These are phyloP conservation scores for Solenopsis fugax DNA, from an alignment of 1,140 invertebrate genomes.

Conservation along the genomic window DNA sequence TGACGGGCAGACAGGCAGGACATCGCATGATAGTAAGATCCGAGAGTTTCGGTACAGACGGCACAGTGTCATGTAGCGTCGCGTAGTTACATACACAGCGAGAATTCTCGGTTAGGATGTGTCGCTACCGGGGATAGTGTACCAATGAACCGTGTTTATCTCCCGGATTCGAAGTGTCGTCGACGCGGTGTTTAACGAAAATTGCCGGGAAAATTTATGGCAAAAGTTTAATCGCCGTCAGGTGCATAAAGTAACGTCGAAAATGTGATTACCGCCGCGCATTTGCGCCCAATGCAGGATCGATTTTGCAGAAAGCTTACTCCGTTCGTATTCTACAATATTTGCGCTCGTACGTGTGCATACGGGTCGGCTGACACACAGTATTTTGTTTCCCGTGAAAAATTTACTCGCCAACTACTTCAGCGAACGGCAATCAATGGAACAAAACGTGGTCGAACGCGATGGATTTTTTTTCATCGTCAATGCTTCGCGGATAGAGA, in stretches of 20 bases:
- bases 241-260: constrained; percentile 65
- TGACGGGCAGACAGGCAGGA: constrained; percentile 38
- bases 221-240: constrained; percentile 48
- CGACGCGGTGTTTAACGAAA: constrained; percentile 33
- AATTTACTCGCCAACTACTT: constrained; percentile 34
- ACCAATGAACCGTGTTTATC: constrained; percentile 28
- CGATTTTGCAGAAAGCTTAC: constrained; percentile 26
- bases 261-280: constrained; percentile 68
- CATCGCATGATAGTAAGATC: constrained; percentile 36
- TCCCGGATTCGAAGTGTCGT: constrained; percentile 29
- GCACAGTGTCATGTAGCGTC: background rate
- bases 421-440: constrained; percentile 40
- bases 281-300: constrained; percentile 40
- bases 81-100: background rate
- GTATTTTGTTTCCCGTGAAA: constrained; percentile 42
- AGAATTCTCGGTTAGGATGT: background rate
- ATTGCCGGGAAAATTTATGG: constrained; percentile 41
- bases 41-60: constrained; percentile 8
- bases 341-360: background rate
- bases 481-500: background rate
- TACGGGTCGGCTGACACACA: constrained; percentile 8
- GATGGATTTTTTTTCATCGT: background rate
- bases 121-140: background rate
- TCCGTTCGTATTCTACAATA: constrained; percentile 10
- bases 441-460: constrained; percentile 27